Evolutionary conservation across 92 coral and sea anemone genomes (phyloP).

Genomic region (Epizoanthus scotinus): DNA sequence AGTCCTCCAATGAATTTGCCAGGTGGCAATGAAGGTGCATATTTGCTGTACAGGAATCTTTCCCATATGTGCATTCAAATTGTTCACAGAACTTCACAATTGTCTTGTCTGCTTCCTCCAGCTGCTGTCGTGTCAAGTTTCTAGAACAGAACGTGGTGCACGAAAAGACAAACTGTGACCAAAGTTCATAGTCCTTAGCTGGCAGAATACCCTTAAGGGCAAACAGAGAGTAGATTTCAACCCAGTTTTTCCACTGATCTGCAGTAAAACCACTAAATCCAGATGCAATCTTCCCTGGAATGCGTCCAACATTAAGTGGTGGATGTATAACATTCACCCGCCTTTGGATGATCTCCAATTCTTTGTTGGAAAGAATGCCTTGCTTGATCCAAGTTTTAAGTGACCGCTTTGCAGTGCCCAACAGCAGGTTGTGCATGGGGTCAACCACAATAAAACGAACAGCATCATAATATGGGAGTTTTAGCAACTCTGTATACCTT

Average conservation of each 20-base stretch:
- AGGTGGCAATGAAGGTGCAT: constrained; percentile 65
- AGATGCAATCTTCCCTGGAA: constrained; percentile 57
- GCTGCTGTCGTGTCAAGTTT: constrained; percentile 36
- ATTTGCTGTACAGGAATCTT: constrained; percentile 52
- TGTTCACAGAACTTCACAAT: constrained; percentile 46
- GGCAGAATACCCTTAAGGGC: constrained; percentile 59
- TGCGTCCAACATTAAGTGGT: constrained; percentile 60
- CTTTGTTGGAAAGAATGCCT: constrained; percentile 41
- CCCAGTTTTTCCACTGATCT: constrained; percentile 75
- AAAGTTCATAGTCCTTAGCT: constrained; percentile 47
- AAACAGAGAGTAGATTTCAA: constrained; percentile 47
- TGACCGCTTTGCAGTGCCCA: constrained; percentile 63
- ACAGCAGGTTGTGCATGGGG: constrained; percentile 67
- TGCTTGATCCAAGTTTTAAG: constrained; percentile 46
- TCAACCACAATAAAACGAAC: constrained; percentile 57
- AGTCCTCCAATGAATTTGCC: constrained; percentile 52
- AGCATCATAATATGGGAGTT: constrained; percentile 61
- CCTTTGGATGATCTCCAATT: constrained; percentile 44
- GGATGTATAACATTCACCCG: constrained; percentile 50
- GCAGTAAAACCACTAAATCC: constrained; percentile 61
- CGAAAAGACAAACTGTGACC: constrained; percentile 49
- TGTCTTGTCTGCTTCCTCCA: constrained; percentile 40
- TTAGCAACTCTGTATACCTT: constrained; percentile 43
- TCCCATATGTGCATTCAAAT: constrained; percentile 52
- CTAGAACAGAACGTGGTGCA: constrained; percentile 48